Conservation (phyloP, 1,140 invertebrate species). For the Bombus breviceps region DNA sequence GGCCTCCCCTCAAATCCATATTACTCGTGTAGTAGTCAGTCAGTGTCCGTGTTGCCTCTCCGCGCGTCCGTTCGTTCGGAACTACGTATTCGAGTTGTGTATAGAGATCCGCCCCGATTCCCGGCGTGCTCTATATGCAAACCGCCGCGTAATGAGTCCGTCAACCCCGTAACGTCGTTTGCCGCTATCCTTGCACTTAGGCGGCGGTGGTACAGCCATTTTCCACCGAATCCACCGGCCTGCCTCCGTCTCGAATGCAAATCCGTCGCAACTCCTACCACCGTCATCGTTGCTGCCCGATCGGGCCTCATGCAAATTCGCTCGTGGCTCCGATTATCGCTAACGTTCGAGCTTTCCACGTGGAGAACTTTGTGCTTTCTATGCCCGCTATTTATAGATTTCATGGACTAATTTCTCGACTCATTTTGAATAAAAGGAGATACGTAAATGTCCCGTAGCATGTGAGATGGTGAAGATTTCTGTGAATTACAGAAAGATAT, state of each 20-base stretch:
- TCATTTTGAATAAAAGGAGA: neutral
- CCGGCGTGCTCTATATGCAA: conserved; percentile 79
- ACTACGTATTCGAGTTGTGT: conserved; percentile 62
- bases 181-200: conserved; percentile 81
- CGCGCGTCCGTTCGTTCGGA: conserved; percentile 57
- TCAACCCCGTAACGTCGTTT: conserved; percentile 82
- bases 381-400: too few species aligned
- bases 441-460: neutral
- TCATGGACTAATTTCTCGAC: neutral
- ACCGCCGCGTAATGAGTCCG: conserved; percentile 81
- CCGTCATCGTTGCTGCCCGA: conserved; percentile 10
- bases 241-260: conserved; percentile 75
- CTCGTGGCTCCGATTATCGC: conserved; percentile 65
- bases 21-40: conserved; percentile 81
- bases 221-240: conserved; percentile 73
- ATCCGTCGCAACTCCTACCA: conserved; percentile 58
- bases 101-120: conserved; percentile 59
- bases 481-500: too few species aligned
- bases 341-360: neutral
- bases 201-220: conserved; percentile 74
- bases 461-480: too few species aligned
- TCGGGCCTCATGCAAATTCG: conserved; percentile 67
- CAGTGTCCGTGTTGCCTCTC: conserved; percentile 73
- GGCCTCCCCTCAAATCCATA: conserved; percentile 79
- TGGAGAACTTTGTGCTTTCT: neutral